A percentile compares a stretch with the other conserved stretches of the same genome.
These are phyloP conservation scores for Lepidocyrtinus sp. DNA, from an alignment of 2,888 invertebrate species.

Conservation along the genomic window DNA sequence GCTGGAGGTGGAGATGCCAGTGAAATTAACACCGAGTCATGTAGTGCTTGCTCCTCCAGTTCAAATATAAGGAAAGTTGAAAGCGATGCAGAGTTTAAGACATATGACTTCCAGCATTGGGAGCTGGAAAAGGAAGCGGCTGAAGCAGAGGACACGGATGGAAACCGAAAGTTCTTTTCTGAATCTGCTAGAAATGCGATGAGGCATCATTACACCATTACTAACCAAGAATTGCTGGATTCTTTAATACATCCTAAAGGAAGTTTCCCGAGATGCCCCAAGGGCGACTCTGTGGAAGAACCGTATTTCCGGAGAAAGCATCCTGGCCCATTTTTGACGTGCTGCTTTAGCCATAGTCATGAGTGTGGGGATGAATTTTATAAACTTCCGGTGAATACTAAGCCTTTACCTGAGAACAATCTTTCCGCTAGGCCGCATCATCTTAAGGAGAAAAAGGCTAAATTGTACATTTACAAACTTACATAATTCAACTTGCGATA, in stretches of 20 bases:
- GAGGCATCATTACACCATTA: slow-evolving; percentile 21
- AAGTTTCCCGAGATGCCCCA: slow-evolving; percentile 38
- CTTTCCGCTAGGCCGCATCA: slow-evolving; percentile 16
- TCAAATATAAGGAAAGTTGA: no score
- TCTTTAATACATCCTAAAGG: slow-evolving; percentile 22
- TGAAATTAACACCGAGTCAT: not conserved
- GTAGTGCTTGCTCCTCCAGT: not conserved
- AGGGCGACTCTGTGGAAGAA: no score
- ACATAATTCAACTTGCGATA: not conserved
- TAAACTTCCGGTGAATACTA: not conserved
- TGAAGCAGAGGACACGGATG: not conserved
- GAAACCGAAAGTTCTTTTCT: not conserved
- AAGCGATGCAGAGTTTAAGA: no score
- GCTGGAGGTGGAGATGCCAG: no score
- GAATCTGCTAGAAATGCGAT: slow-evolving; percentile 22
- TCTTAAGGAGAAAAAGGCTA: slow-evolving; percentile 31
- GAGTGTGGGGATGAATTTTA: slow-evolving; percentile 44
- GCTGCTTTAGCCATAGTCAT: slow-evolving; percentile 31
- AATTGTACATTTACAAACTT: slow-evolving; percentile 31
- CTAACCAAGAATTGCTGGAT: slow-evolving; percentile 14
- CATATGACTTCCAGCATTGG: slow-evolving; percentile 35
- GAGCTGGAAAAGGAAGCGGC: slow-evolving; percentile 11
- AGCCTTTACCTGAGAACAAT: slow-evolving; percentile 26
- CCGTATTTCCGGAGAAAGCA: slow-evolving; percentile 20
- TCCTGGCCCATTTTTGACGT: slow-evolving; percentile 43